Evolutionary conservation across 2,888 invertebrate species (phyloP).

Genomic region (Habroteleia sp.): DNA sequence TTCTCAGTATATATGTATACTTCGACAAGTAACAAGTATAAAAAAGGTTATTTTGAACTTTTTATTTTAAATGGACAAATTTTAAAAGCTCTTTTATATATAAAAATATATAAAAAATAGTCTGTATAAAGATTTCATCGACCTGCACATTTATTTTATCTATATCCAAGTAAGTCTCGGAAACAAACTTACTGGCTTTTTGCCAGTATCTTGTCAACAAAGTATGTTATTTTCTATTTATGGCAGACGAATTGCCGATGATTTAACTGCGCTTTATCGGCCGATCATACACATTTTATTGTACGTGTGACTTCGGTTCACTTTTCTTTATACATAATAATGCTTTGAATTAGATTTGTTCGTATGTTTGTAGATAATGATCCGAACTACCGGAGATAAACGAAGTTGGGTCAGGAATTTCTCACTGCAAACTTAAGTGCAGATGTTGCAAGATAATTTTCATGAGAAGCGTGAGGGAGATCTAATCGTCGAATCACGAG

Average conservation of each 20-base stretch:
- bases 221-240: constrained; percentile 51
- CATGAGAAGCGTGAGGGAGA: constrained; percentile 16
- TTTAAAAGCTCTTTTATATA: not conserved
- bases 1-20: no score
- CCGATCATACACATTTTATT: constrained; percentile 39
- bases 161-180: constrained; percentile 26
- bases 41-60: no score
- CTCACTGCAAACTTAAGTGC: constrained; percentile 6
- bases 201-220: constrained; percentile 48
- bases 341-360: constrained; percentile 16
- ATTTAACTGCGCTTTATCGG: constrained; percentile 30
- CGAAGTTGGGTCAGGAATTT: constrained; percentile 8
- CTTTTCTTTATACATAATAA: constrained; percentile 6
- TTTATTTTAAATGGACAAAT: no score
- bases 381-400: not conserved
- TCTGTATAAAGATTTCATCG: constrained; percentile 14
- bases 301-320: constrained; percentile 14
- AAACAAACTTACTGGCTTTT: constrained; percentile 32
- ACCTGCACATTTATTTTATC: constrained; percentile 24
- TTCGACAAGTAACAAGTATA: no score
- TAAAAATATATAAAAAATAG: constrained; percentile 16
- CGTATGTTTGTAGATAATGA: constrained; percentile 12
- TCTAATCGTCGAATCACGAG: no score
- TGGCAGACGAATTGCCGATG: constrained; percentile 37
- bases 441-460: constrained; percentile 37